phyloP scores from a whole-genome alignment of 2,888 invertebrate species.

The Lobophora halterata region DNA sequence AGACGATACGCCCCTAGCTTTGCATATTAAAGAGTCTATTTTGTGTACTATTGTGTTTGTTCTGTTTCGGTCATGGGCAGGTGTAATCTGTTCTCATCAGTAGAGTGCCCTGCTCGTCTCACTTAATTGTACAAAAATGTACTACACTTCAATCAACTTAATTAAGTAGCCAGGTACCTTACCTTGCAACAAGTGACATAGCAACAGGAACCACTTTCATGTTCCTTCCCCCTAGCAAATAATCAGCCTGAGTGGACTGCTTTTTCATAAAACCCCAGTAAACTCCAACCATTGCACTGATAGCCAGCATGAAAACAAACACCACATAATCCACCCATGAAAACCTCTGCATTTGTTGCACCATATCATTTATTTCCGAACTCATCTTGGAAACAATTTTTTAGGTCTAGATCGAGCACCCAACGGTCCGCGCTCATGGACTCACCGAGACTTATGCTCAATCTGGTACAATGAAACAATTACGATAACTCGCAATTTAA shows the following conservation, averaged over 20 bases:
- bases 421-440: constrained; percentile 46
- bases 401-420: constrained; percentile 36
- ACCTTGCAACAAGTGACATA: constrained; percentile 93
- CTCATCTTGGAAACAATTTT: constrained; percentile 41
- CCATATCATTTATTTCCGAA: constrained; percentile 69
- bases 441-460: constrained; percentile 54
- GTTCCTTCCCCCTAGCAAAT: constrained; percentile 89
- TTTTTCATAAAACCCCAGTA: constrained; percentile 89
- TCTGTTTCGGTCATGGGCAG: no score
- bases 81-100: no score
- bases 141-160: no score
- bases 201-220: constrained; percentile 92
- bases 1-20: not conserved
- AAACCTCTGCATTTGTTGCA: constrained; percentile 82
- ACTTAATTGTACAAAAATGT: no score
- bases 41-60: no score
- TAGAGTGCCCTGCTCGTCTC: no score
- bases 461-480: constrained; percentile 78
- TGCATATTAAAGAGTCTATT: no score
- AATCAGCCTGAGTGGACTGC: constrained; percentile 83
- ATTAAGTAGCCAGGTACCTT: no score
- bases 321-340: constrained; percentile 89
- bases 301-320: constrained; percentile 87
- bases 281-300: constrained; percentile 90
- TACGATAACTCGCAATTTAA: constrained; percentile 80